These are phyloP conservation scores for Microtus ochrogaster DNA, from an alignment of 2,113 vertebrate species.

Conservation along the genomic window DNA sequence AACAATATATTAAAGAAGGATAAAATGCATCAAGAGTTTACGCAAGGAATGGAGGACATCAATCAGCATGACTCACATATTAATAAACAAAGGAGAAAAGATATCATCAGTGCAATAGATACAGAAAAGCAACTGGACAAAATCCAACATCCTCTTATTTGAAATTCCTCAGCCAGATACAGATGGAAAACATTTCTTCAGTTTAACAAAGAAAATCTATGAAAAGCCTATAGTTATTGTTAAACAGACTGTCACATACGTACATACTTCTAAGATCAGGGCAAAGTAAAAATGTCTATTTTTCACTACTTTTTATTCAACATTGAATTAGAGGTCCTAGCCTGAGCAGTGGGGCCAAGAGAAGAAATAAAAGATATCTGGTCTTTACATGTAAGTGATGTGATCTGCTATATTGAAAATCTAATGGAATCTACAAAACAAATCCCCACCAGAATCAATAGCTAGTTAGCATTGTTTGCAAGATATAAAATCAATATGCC, in stretches of 20 bases:
- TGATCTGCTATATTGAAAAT: conserved; percentile 1
- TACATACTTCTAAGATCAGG: neutral
- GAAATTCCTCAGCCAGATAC: neutral
- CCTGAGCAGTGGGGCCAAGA: neutral
- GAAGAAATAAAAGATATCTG: neutral
- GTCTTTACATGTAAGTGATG: neutral
- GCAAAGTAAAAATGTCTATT: conserved; percentile 4
- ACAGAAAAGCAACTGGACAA: neutral
- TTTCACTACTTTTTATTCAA: neutral
- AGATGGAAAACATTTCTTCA: neutral
- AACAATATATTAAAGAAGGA: neutral
- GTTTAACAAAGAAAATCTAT: neutral
- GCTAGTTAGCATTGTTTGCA: conserved; percentile 21
- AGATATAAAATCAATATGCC: conserved; percentile 46
- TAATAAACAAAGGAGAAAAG: neutral
- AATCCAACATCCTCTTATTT: neutral
- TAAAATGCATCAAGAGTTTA: neutral
- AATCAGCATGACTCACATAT: neutral
- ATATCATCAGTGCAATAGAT: neutral
- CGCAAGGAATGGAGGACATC: neutral
- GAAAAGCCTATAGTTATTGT: neutral
- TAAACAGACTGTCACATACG: neutral
- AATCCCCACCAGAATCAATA: conserved; percentile 32
- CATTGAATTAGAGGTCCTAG: neutral
- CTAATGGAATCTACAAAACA: conserved; percentile 15